Percentiles rank a stretch among this genome's conserved stretches.
Conservation (phyloP, 2,113 vertebrate genomes). For the Pimephales promelas region DNA sequence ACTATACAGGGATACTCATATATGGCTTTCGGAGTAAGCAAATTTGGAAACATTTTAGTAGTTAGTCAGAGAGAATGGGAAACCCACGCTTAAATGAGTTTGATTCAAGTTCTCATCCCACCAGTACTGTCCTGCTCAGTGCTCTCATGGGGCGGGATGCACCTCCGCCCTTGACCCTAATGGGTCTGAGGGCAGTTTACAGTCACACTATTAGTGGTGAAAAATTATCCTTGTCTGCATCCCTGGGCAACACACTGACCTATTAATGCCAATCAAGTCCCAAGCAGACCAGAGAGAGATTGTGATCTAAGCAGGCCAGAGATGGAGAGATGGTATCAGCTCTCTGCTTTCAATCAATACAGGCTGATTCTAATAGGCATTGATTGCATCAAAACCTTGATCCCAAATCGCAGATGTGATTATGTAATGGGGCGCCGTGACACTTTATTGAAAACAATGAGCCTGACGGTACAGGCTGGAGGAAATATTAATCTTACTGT, state of each 20-base stretch:
- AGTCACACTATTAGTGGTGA: conserved; percentile 60
- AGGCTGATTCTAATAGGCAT: conserved; percentile 78
- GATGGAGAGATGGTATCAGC: conserved; percentile 71
- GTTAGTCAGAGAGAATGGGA: background rate
- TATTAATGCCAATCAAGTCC: conserved; percentile 57
- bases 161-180: conserved; percentile 31
- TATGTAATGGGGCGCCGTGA: conserved; percentile 77
- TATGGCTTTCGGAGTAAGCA: background rate
- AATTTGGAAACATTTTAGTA: background rate
- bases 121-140: background rate
- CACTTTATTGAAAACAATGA: conserved; percentile 85
- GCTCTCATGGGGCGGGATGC: background rate
- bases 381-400: conserved; percentile 80
- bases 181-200: conserved; percentile 50
- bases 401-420: conserved; percentile 80
- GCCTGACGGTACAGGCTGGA: conserved; percentile 66
- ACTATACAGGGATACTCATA: too few species aligned
- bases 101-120: conserved; percentile 2
- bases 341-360: conserved; percentile 81
- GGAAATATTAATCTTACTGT: conserved; percentile 75
- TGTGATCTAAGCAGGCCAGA: conserved; percentile 50
- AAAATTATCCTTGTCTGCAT: conserved; percentile 59
- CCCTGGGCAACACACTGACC: conserved; percentile 44
- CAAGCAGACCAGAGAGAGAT: conserved; percentile 44
- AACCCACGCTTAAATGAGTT: background rate